These are phyloP conservation scores for Cactoblastis cactorum DNA, from an alignment of 2,888 invertebrate species.

Conservation along the genomic window DNA sequence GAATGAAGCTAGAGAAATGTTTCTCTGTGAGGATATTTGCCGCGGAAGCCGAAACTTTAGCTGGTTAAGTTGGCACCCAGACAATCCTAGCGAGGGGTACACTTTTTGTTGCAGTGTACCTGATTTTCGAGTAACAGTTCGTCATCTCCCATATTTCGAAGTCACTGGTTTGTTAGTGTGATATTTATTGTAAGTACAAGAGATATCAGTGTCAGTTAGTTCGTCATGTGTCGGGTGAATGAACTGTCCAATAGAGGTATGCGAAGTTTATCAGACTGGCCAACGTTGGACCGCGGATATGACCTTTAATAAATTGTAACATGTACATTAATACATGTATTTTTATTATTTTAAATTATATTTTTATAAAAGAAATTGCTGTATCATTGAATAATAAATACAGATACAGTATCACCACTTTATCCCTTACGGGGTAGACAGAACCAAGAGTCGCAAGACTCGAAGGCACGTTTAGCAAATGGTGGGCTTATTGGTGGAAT, in stretches of 20 bases:
- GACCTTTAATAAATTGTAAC: neutral
- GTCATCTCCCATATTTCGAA: constrained; percentile 73
- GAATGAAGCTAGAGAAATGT: constrained; percentile 42
- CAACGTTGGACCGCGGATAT: constrained; percentile 1
- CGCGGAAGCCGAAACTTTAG: constrained; percentile 65
- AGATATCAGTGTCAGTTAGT: neutral
- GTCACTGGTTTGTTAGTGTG: constrained; percentile 40
- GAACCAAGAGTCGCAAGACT: too few species aligned
- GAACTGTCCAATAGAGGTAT: constrained; percentile 7
- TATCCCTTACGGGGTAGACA: too few species aligned
- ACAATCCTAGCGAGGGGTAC: constrained; percentile 69
- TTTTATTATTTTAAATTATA: neutral
- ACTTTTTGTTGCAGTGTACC: constrained; percentile 80
- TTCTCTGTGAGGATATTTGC: constrained; percentile 73
- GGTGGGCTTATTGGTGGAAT: too few species aligned
- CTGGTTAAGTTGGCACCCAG: constrained; percentile 80
- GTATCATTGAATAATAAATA: neutral
- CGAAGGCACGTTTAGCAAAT: too few species aligned
- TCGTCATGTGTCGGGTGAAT: constrained; percentile 6
- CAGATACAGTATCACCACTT: neutral
- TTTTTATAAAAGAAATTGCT: too few species aligned
- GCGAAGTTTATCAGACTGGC: constrained; percentile 11
- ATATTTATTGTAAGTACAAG: neutral
- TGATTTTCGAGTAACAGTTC: constrained; percentile 71
- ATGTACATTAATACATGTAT: neutral